Base-by-base conservation (phyloP, 2,797 vertebrate genomes). In the Sorex maritimensis region DNA sequence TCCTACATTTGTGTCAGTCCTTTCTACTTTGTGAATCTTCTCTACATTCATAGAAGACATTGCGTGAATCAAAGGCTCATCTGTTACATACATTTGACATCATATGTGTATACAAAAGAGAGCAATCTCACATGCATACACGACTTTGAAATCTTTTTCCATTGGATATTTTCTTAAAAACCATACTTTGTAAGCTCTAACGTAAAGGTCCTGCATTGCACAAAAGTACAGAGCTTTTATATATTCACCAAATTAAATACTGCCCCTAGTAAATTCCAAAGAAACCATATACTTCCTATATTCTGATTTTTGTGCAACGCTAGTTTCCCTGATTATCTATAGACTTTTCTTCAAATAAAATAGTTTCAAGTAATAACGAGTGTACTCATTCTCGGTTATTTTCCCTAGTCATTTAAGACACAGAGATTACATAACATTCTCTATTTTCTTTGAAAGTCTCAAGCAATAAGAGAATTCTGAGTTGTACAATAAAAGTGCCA, bases 1-100 rank as follows among this genome's bases (percentile, higher is more conserved):
- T 93, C 87, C 91, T 93, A 85, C 91, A 88, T 94, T 91, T 93
- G 78, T 95, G 86, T 95, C 83, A 75, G 69, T 96, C 91, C 90
- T 96, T 88, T 88, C 89, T 88, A 68, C 58, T 73, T 82, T 71
- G 26, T 95, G 89, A 94, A 95, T 91, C 65, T 93, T 95, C 65
- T 96, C 19, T 80, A 78, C 72, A 93, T 81, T 94, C 77, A 95
- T 8, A 96, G 67, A 86, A 44, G 44, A 90, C 85, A 91, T 80
- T 85, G 67, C 10, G 2, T 61, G 83, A 91, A 69, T 92, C 72
- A 75, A 58, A 86, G 86, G 30, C n/a, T 19, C 34, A 72, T 72
- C 78, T 89, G 23, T 5, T 71, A 89, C 65, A 86, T 44, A 85
- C 65, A 87, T 46, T 81, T 49, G 84, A 71, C 12, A 71, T 34